Evolutionary conservation across 2,888 invertebrate species (phyloP).

Genomic region (Celastrina argiolus): DNA sequence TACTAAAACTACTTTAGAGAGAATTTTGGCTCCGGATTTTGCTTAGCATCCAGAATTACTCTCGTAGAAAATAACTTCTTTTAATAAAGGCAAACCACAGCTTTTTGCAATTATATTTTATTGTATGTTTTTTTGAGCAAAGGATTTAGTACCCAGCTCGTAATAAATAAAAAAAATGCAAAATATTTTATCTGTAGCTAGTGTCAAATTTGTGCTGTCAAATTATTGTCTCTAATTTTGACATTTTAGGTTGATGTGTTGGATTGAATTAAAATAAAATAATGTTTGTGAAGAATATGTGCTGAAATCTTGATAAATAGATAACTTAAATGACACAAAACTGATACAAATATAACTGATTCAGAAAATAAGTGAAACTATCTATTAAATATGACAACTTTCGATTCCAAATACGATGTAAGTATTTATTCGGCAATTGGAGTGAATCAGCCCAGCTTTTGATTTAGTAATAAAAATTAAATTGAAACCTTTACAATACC

Average conservation of each 20-base stretch:
- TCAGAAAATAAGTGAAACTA: background rate
- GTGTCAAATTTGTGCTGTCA: slow-evolving; percentile 4
- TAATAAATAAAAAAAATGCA: background rate
- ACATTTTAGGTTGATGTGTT: slow-evolving; percentile 49
- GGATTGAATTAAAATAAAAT: slow-evolving; percentile 41
- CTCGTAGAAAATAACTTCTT: too few species aligned
- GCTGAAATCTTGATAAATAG: background rate
- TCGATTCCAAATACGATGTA: slow-evolving; percentile 78
- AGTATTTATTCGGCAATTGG: slow-evolving; percentile 42
- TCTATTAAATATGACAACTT: slow-evolving; percentile 52
- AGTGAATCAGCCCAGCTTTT: background rate
- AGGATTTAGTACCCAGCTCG: too few species aligned
- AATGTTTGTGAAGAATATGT: background rate
- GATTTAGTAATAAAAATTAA: background rate
- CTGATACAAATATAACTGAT: background rate
- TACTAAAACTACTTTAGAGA: too few species aligned
- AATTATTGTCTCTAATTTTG: slow-evolving; percentile 5
- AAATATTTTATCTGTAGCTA: background rate
- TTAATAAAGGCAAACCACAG: too few species aligned
- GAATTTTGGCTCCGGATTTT: too few species aligned
- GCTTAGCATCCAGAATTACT: too few species aligned
- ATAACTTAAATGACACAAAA: background rate
- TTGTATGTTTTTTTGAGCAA: too few species aligned
- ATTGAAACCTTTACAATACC: background rate
- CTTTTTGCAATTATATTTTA: too few species aligned